Evolutionary conservation across 2,888 invertebrate species (phyloP).

Genomic region (Pimpla rufipes): DNA sequence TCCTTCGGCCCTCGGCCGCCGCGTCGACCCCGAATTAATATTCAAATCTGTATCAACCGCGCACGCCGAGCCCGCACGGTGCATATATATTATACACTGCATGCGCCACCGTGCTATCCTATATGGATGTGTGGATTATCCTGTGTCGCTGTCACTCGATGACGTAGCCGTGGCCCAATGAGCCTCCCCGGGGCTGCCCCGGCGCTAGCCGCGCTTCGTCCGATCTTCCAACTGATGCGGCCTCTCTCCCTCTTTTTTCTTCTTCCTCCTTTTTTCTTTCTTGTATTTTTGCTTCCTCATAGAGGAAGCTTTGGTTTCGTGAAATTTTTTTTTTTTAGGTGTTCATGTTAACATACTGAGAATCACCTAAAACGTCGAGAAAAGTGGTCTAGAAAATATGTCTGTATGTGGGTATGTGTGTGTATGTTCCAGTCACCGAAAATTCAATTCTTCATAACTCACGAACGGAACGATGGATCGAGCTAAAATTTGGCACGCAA

Average conservation of each 20-base stretch:
- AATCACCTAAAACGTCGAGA: too few species aligned
- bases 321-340: too few species aligned
- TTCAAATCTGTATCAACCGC: conserved; percentile 82
- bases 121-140: conserved; percentile 17
- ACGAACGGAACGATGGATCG: too few species aligned
- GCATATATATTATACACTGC: background rate
- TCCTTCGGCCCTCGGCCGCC: conserved; percentile 60
- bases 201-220: conserved; percentile 48
- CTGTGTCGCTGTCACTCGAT: conserved; percentile 23
- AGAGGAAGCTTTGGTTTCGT: too few species aligned
- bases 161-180: conserved; percentile 24
- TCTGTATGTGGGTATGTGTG: too few species aligned
- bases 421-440: too few species aligned
- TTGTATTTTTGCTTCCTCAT: too few species aligned
- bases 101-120: conserved; percentile 1
- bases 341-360: too few species aligned
- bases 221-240: conserved; percentile 59
- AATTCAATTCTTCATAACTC: too few species aligned
- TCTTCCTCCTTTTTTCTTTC: conserved; percentile 44
- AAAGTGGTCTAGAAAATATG: too few species aligned
- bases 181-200: conserved; percentile 6
- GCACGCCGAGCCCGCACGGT: conserved; percentile 57
- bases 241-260: conserved; percentile 53
- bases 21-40: conserved; percentile 80
- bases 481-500: too few species aligned